Conservation (phyloP, 1,140 invertebrate species). For the Bombus ignitus region DNA sequence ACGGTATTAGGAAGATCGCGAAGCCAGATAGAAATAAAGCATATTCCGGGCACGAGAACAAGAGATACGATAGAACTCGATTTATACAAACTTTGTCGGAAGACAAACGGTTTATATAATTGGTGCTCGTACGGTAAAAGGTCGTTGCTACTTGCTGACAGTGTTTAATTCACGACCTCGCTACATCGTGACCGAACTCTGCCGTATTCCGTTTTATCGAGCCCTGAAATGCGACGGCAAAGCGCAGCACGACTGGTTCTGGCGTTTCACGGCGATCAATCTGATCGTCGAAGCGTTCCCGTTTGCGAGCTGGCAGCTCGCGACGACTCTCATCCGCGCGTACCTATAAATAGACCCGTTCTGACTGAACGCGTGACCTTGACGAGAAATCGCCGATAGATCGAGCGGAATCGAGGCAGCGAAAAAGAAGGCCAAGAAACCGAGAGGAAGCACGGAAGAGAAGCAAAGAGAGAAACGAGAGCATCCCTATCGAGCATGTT, state of each 20-base stretch:
- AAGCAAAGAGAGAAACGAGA: not conserved
- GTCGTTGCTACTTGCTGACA: not conserved
- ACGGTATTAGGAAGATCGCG: too few species aligned
- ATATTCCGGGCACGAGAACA: too few species aligned
- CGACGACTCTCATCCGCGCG: not conserved
- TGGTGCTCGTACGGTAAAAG: too few species aligned
- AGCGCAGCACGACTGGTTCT: not conserved
- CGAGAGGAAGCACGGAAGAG: not conserved
- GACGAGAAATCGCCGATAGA: conserved; percentile 59
- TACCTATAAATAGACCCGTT: conserved; percentile 65
- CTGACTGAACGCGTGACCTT: conserved; percentile 52
- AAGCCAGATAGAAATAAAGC: not conserved
- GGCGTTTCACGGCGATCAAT: conserved; percentile 8
- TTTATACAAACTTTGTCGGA: too few species aligned
- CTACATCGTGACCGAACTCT: not conserved
- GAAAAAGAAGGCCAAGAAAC: not conserved
- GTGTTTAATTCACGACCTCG: not conserved
- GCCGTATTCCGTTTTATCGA: not conserved
- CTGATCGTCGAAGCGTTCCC: not conserved
- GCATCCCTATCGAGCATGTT: conserved; percentile 25
- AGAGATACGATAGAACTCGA: too few species aligned
- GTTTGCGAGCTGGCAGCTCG: not conserved
- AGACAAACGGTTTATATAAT: too few species aligned
- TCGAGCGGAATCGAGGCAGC: not conserved
- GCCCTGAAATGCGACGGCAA: too few species aligned